Evolutionary conservation across 35 echinoderm and acorn worm species (phyloP).

Genomic region (Chiridota heheva): DNA sequence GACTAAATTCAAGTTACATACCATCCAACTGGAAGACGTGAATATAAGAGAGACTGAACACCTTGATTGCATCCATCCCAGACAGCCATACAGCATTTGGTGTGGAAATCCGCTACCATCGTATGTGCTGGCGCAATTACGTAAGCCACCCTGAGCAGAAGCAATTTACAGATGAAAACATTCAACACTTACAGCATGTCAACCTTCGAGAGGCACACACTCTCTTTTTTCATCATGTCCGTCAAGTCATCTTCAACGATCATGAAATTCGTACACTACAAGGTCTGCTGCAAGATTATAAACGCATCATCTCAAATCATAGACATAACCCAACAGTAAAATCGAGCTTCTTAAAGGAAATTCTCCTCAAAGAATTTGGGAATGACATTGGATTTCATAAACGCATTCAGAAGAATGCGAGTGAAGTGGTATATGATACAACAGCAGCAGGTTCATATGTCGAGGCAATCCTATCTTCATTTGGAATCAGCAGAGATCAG

Average conservation of each 20-base stretch:
- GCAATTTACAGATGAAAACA: constrained; percentile 38
- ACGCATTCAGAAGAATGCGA: constrained; percentile 27
- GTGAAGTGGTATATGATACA: constrained; percentile 36
- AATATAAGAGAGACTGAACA: constrained; percentile 45
- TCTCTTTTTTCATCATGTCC: constrained; percentile 43
- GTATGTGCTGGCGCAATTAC: constrained; percentile 41
- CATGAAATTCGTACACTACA: constrained; percentile 57
- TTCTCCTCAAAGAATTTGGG: constrained; percentile 53
- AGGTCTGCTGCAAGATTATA: constrained; percentile 52
- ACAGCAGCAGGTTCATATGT: constrained; percentile 28
- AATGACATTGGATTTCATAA: constrained; percentile 50
- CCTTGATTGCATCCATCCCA: constrained; percentile 56
- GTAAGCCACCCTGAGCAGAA: constrained; percentile 15
- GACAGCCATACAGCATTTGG: constrained; percentile 59
- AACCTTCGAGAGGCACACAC: constrained; percentile 17
- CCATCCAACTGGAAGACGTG: constrained; percentile 33
- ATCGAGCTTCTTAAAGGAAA: constrained; percentile 51
- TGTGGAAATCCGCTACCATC: constrained; percentile 50
- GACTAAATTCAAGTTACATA: constrained; percentile 56
- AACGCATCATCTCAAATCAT: constrained; percentile 39
- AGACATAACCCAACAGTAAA: constrained; percentile 28
- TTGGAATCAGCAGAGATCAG: constrained; percentile 48
- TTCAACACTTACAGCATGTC: constrained; percentile 40
- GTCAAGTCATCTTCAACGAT: constrained; percentile 37
- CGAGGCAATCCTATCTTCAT: constrained; percentile 37